These are phyloP conservation scores for Sericinus montela DNA, from an alignment of 2,888 invertebrate genomes.

Conservation along the genomic window DNA sequence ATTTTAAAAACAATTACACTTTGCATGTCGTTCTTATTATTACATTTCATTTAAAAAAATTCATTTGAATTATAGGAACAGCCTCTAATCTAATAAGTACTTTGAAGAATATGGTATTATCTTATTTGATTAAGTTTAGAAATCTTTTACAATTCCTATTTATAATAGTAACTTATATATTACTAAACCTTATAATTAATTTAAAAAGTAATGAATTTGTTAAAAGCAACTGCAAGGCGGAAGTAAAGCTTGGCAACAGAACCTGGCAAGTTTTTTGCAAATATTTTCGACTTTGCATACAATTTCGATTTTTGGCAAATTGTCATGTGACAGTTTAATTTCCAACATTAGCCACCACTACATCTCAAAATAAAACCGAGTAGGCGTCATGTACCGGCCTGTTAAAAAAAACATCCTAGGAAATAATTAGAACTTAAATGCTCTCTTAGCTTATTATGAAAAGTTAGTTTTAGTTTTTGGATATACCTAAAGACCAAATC, in stretches of 20 bases:
- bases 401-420: no score
- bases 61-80: conserved; percentile 3
- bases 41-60: conserved; percentile 12
- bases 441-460: neutral
- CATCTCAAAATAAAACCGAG: no score
- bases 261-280: no score
- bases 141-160: neutral
- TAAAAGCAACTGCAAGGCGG: conserved; percentile 19
- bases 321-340: no score
- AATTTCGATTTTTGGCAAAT: neutral
- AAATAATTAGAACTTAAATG: neutral
- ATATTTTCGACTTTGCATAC: no score
- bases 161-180: neutral
- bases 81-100: conserved; percentile 30
- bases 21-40: conserved; percentile 16
- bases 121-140: neutral
- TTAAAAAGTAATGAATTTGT: conserved; percentile 6
- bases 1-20: conserved; percentile 29
- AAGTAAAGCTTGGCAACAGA: neutral
- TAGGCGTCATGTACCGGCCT: no score
- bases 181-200: conserved; percentile 5
- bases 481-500: no score
- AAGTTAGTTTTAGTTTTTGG: no score
- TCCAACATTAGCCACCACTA: no score
- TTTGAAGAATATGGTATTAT: no score